A percentile compares a stretch with the other conserved stretches of the same genome.
These are phyloP conservation scores for Machimus rusticus DNA, from an alignment of 2,888 invertebrate genomes.

Conservation along the genomic window DNA sequence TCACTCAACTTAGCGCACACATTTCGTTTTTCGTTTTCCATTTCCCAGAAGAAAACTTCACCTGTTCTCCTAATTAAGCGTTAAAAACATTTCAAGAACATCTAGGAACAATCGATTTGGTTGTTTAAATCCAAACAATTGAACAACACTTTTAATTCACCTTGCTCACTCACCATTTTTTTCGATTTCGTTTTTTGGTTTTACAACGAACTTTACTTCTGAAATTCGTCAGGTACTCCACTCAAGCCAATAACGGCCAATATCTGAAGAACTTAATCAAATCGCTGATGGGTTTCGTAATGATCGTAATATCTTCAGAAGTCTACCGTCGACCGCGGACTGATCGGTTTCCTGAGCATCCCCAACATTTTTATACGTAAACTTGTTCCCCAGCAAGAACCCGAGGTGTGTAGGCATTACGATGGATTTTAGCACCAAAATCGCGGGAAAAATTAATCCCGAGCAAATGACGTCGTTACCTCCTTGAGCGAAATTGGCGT, in stretches of 20 bases:
- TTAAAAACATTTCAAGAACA: not conserved
- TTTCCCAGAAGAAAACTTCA: not conserved
- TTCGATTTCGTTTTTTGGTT: not conserved
- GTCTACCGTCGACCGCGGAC: not conserved
- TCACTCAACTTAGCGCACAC: not conserved
- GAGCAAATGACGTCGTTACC: constrained; percentile 18
- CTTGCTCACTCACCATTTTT: constrained; percentile 10
- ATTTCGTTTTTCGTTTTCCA: not conserved
- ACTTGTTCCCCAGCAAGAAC: not conserved
- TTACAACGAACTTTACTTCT: not conserved
- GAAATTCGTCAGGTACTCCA: not conserved
- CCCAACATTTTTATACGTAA: constrained; percentile 4
- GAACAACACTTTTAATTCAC: not conserved
- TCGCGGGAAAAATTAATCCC: not conserved
- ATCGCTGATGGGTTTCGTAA: not conserved
- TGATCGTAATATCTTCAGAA: not conserved
- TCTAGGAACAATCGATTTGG: not conserved
- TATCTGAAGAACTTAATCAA: not conserved
- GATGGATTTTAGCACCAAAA: not conserved
- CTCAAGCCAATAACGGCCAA: not conserved
- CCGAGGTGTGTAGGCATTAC: not conserved
- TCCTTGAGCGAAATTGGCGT: not conserved
- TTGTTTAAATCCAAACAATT: not conserved
- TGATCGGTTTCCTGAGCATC: not conserved
- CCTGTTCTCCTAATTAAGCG: not conserved